Evolutionary conservation across 2,797 vertebrate genomes (phyloP).

Genomic region (Chromobotia macracanthus): DNA sequence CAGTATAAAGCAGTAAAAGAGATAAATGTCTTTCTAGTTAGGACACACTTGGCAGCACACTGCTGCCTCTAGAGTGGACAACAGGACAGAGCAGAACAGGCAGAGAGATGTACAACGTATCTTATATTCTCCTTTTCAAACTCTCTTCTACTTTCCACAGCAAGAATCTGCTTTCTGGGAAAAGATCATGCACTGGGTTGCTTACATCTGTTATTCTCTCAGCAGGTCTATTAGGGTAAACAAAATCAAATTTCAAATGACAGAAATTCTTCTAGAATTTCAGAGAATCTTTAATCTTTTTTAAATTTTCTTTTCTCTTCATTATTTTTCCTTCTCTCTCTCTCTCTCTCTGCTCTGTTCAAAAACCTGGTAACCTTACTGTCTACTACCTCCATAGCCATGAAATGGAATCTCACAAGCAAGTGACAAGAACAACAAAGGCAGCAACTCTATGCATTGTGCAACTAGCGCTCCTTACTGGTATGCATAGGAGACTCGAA

Average conservation of each 20-base stretch:
- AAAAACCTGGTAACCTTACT: too few relatives aligned
- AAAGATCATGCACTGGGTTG: neutral
- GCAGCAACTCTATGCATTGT: neutral
- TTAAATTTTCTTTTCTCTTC: too few relatives aligned
- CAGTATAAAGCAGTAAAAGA: neutral
- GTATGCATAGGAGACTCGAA: neutral
- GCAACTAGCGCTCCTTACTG: neutral
- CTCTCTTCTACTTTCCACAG: neutral
- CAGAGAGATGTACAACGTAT: neutral
- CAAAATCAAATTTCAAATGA: neutral
- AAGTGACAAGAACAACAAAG: too few relatives aligned
- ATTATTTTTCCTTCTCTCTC: too few relatives aligned
- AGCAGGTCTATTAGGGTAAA: slow-evolving; percentile 4
- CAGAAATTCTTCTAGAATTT: too few relatives aligned
- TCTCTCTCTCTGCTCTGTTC: too few relatives aligned
- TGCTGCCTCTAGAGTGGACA: neutral
- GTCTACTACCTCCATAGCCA: too few relatives aligned
- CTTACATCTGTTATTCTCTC: neutral
- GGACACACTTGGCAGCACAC: neutral
- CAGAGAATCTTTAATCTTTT: too few relatives aligned
- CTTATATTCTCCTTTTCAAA: neutral
- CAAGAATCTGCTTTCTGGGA: neutral
- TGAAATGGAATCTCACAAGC: too few relatives aligned
- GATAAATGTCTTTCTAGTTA: neutral
- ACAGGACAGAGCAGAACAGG: neutral